Conservation (phyloP, 2,797 vertebrate genomes). For the Bradypus variegatus region DNA sequence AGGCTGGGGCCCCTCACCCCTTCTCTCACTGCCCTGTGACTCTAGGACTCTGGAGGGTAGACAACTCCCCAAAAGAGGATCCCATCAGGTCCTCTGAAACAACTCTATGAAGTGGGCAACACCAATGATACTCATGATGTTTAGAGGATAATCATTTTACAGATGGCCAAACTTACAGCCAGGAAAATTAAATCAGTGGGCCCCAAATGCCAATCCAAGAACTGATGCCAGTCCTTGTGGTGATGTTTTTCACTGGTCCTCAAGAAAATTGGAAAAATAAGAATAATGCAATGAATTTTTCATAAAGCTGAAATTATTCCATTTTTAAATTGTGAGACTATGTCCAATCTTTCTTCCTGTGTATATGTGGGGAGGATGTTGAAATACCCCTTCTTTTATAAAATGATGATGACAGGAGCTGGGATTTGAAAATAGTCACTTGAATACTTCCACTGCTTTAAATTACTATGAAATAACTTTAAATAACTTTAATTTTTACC, state of each 20-base stretch:
- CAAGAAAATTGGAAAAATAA: conserved; percentile 23
- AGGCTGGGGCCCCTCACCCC: background rate
- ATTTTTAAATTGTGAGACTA: conserved; percentile 13
- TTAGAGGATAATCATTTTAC: background rate
- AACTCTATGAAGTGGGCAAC: background rate
- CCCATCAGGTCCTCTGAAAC: background rate
- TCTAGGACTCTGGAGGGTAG: background rate
- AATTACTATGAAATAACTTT: background rate
- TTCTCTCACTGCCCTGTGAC: background rate
- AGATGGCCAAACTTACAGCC: background rate
- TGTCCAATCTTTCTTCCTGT: background rate
- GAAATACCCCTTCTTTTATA: conserved; percentile 13
- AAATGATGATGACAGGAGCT: conserved; percentile 10
- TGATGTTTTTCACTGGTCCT: background rate
- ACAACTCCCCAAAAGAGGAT: too few relatives aligned
- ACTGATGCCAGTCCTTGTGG: background rate
- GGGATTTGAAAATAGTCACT: conserved; percentile 22
- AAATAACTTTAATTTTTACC: background rate
- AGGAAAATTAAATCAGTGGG: background rate
- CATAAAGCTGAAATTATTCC: background rate
- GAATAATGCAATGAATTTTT: background rate
- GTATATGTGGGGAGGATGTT: background rate
- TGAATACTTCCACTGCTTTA: conserved; percentile 11
- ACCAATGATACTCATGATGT: background rate
- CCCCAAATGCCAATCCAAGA: conserved; percentile 14